Conservation (phyloP, 2,113 vertebrate species). For the Microcebus jonahi region DNA sequence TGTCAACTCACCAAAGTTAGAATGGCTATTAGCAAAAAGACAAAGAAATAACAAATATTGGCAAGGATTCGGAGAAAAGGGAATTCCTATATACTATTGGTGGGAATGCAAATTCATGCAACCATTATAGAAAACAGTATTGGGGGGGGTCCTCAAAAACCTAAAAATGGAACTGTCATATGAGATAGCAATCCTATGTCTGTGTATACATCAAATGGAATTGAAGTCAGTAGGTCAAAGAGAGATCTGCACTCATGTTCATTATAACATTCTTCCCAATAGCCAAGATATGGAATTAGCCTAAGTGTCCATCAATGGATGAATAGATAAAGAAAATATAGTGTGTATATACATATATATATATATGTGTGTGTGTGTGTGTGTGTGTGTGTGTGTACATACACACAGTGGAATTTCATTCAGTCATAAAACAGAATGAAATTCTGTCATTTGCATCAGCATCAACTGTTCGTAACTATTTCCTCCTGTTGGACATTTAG, state of each 20-base stretch:
- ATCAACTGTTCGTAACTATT: background rate
- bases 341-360: no score
- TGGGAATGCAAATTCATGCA: background rate
- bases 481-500: background rate
- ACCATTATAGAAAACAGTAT: background rate
- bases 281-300: background rate
- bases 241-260: background rate
- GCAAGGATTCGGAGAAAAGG: background rate
- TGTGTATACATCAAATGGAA: background rate
- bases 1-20: background rate
- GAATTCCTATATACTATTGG: background rate
- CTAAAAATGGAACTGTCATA: background rate
- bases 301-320: background rate
- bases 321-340: background rate
- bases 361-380: no score
- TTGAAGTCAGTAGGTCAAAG: background rate
- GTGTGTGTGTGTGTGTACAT: fast-evolving
- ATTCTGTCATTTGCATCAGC: background rate
- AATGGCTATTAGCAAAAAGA: background rate
- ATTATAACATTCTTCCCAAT: background rate
- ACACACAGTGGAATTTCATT: background rate
- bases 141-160: background rate
- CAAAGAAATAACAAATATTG: background rate
- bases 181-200: background rate
- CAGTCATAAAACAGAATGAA: background rate